Evolutionary conservation across 53 echinoderm and acorn worm species (phyloP), one percentile per base, ranked within the genome.

Genomic region (Temnopleurus reevesii): DNA sequence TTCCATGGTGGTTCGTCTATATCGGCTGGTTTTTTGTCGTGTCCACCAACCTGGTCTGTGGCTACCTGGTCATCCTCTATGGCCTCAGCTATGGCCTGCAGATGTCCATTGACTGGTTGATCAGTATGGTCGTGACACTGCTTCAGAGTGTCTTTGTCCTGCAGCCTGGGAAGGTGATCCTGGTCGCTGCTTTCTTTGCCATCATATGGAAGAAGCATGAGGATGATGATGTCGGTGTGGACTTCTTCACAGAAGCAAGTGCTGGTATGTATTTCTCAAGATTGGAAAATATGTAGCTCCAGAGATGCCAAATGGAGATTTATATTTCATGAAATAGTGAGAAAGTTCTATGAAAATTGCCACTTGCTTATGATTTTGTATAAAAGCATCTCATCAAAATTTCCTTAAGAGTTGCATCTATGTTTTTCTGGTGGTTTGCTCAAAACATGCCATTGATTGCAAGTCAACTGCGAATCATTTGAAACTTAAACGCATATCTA

Each of bases 1-100:
- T 97, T 10, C 97, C 97, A 2, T 97, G 97, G 97, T 97, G 97
- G 97, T 90, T 83, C 54, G 77, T 93, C 89, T 97, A 94, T 77
- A 81, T 97, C 24, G 95, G 85, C 7, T 97, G 97, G 97, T 79
- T 87, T 51, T 61, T 97, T 0, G 89, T 90, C 2, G 63, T 93
- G 6, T 57, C 64, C 25, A 81, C 89, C 10, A 90, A 89, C 66
- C 41, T 90, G 38, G 38, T 90, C 12, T 93, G 91, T 17, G 95
- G 95, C 54, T 97, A 91, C 89, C 90, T 95, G 33, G 94, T 97
- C 77, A 82, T 91, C 53, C 92, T 94, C 23, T 97, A 97, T 26
- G 97, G 97, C 44, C 91, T 97, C 34, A 92, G 90, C 61, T 97
- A 93, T 43, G 95, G 95, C 46, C 82, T 57, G 92, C 93, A 93